These are phyloP conservation scores for Chlorospingus flavigularis DNA, from an alignment of 2,797 vertebrate species.

Conservation along the genomic window DNA sequence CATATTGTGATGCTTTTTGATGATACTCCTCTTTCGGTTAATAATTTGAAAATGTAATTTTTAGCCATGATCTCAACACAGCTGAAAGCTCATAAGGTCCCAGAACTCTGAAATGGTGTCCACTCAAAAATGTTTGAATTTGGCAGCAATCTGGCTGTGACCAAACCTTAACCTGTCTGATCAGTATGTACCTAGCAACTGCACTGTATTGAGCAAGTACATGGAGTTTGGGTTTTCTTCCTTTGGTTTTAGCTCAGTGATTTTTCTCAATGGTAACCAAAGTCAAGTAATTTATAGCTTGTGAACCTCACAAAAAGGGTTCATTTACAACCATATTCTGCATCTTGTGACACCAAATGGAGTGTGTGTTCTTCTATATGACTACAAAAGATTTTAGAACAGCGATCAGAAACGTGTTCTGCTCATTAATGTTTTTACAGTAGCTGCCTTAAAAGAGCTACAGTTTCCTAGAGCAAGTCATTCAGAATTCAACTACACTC, in stretches of 20 bases:
- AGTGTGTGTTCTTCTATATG: slow-evolving; percentile 59
- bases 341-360: slow-evolving; percentile 55
- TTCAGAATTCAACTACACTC: slow-evolving; percentile 37
- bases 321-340: slow-evolving; percentile 59
- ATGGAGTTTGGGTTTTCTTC: not conserved
- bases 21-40: not conserved
- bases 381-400: slow-evolving; percentile 60
- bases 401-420: slow-evolving; percentile 27
- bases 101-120: not conserved
- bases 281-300: slow-evolving; percentile 62
- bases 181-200: not conserved
- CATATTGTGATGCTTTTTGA: not conserved
- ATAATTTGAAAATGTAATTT: not conserved
- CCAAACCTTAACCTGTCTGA: slow-evolving; percentile 10
- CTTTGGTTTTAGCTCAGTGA: slow-evolving; percentile 20
- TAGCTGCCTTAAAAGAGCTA: slow-evolving; percentile 47
- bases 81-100: not conserved
- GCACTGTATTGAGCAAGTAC: slow-evolving; percentile 27
- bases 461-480: slow-evolving; percentile 48
- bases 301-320: slow-evolving; percentile 50
- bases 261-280: slow-evolving; percentile 64
- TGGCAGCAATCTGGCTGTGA: not conserved
- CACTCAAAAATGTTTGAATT: not conserved
- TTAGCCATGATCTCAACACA: not conserved
- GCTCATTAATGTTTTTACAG: slow-evolving; percentile 54